phyloP scores from a whole-genome alignment of 1,140 invertebrate genomes.

The Zeugodacus cucurbitae region DNA sequence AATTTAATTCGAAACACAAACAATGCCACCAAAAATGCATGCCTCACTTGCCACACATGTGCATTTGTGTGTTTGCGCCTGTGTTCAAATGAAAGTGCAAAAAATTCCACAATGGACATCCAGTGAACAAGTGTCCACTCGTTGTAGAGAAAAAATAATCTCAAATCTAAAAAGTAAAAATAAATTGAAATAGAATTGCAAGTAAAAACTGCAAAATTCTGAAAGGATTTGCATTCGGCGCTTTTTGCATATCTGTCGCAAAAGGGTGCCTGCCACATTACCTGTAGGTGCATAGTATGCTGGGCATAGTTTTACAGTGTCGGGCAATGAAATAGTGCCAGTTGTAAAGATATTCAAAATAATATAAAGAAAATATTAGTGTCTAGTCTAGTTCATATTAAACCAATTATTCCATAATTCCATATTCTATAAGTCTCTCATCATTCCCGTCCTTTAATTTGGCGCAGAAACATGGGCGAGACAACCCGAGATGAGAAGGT shows the following conservation, averaged over 20 bases:
- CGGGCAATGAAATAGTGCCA: background rate
- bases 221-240: constrained; percentile 14
- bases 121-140: constrained; percentile 8
- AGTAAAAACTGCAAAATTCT: background rate
- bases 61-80: background rate
- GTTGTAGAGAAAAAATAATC: background rate
- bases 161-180: background rate
- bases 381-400: too few relatives aligned
- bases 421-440: too few relatives aligned
- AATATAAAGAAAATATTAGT: too few relatives aligned
- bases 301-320: background rate
- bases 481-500: too few relatives aligned
- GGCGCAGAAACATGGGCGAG: too few relatives aligned
- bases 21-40: background rate
- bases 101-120: background rate
- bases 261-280: background rate
- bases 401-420: too few relatives aligned
- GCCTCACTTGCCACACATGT: background rate
- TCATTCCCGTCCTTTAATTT: too few relatives aligned
- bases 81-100: background rate
- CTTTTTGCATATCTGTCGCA: background rate
- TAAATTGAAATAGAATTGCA: background rate
- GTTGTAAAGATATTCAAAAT: background rate
- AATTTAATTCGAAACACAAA: constrained; percentile 34
- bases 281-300: background rate